Base-by-base conservation (phyloP, 2,113 vertebrate species). In the Calyptommatus sinebrachiatus region DNA sequence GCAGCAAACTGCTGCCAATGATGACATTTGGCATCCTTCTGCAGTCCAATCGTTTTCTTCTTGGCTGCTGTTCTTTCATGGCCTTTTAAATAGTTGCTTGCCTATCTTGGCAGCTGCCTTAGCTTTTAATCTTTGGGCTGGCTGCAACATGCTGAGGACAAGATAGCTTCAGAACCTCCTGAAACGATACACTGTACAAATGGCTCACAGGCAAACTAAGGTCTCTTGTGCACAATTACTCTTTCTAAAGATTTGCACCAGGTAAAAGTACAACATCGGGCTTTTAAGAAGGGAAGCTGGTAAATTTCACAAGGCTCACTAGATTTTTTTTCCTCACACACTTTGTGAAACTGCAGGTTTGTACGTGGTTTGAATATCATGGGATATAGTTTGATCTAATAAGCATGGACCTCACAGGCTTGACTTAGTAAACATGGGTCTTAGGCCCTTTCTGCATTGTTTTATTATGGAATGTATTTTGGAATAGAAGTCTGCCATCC, bases 131-230 rank as follows among this genome's bases (percentile, higher is more conserved):
- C 60, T 72, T 72, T 63, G 71, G 45, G n/a, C 60, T 79, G 78
- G 69, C 69, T 79, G 69, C 65, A 69, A 79, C 78, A 79, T 65
- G 57, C 78, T 79, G 57, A 79, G 57, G 77, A 60, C 62, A 60
- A 12, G 18, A 65, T 72, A 29, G 78, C 69, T 79, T 35, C 69
- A 50, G 60, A 79, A 72, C 31, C 60, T 79, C 69, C 78, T 79
- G 78, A 72, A 41, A 16, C 2, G 2, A 28, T 79, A 65, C 57
- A 72, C 28, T 29, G 57, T 53, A 41, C 35, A 79, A 63, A 65
- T 79, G 71, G 72, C 66, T 79, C 69, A 72, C 69, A 72, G 26
- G 60, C 69, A 79, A 72, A 72, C 41, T 18, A 69, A 79, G 78
- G 69, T 41, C 78, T 60, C 71, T 72, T 72, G 72, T 50, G 60